phyloP scores from a whole-genome alignment of 2,113 vertebrate genomes.

The Syngnathus typhle region DNA sequence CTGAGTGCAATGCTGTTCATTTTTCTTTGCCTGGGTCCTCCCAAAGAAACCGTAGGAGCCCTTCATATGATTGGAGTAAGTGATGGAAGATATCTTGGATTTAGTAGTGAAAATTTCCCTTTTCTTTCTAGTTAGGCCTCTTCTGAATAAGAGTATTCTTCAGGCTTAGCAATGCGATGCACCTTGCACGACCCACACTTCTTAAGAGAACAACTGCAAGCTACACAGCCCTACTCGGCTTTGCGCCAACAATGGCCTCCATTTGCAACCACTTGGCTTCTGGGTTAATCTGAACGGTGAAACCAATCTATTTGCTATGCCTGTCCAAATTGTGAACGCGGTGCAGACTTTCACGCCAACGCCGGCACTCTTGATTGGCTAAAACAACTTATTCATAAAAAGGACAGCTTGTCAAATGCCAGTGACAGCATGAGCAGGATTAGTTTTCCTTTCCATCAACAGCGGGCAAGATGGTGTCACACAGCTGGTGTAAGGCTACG shows the following conservation, averaged over 20 bases:
- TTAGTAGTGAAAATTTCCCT: neutral
- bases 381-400: constrained; percentile 46
- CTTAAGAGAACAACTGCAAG: constrained; percentile 33
- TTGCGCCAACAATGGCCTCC: constrained; percentile 57
- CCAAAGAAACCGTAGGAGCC: constrained; percentile 40
- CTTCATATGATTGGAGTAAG: constrained; percentile 42
- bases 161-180: constrained; percentile 27
- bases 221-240: constrained; percentile 32
- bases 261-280: constrained; percentile 46
- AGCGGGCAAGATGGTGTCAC: constrained; percentile 34
- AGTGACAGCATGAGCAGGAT: constrained; percentile 43
- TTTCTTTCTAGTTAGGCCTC: neutral
- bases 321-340: constrained; percentile 51
- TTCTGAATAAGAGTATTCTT: neutral
- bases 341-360: constrained; percentile 28
- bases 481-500: constrained; percentile 53
- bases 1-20: constrained; percentile 55
- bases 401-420: constrained; percentile 46
- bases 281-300: constrained; percentile 60
- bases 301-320: constrained; percentile 68
- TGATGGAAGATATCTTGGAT: constrained; percentile 27
- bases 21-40: constrained; percentile 56
- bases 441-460: constrained; percentile 44
- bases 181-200: constrained; percentile 16
- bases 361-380: constrained; percentile 32